These are phyloP conservation scores for Drosophila melanosoma DNA, from an alignment of 2,888 invertebrate species.

Conservation along the genomic window DNA sequence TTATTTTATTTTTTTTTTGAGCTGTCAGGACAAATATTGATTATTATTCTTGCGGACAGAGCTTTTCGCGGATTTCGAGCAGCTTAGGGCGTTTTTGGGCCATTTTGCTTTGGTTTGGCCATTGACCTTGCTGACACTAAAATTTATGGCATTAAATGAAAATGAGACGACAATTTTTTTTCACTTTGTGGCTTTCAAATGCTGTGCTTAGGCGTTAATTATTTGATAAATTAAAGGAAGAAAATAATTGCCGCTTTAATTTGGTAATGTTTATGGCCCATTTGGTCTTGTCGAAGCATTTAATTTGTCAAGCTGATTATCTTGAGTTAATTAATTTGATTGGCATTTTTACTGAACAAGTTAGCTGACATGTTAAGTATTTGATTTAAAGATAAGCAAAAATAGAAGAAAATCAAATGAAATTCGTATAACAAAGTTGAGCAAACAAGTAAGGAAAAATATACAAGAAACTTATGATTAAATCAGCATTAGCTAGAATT, in stretches of 20 bases:
- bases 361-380: constrained; percentile 42
- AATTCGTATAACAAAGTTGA: background rate
- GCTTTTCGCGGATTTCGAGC: constrained; percentile 65
- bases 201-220: constrained; percentile 52
- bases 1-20: background rate
- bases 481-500: background rate
- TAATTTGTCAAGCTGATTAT: constrained; percentile 65
- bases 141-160: constrained; percentile 54
- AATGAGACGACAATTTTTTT: constrained; percentile 60
- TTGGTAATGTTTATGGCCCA: constrained; percentile 2
- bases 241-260: constrained; percentile 14
- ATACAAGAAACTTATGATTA: background rate
- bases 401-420: background rate
- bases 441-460: background rate
- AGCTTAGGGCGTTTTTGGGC: constrained; percentile 47
- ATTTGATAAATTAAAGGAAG: constrained; percentile 48
- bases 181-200: constrained; percentile 29
- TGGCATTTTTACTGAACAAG: background rate
- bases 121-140: constrained; percentile 57
- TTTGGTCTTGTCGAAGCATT: constrained; percentile 30
- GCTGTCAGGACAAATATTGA: constrained; percentile 61
- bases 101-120: constrained; percentile 46
- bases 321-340: constrained; percentile 63
- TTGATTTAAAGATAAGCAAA: constrained; percentile 36
- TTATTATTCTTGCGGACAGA: constrained; percentile 66